Evolutionary conservation across 2,888 invertebrate genomes (phyloP).

Genomic region (Limnephilus rhombicus): DNA sequence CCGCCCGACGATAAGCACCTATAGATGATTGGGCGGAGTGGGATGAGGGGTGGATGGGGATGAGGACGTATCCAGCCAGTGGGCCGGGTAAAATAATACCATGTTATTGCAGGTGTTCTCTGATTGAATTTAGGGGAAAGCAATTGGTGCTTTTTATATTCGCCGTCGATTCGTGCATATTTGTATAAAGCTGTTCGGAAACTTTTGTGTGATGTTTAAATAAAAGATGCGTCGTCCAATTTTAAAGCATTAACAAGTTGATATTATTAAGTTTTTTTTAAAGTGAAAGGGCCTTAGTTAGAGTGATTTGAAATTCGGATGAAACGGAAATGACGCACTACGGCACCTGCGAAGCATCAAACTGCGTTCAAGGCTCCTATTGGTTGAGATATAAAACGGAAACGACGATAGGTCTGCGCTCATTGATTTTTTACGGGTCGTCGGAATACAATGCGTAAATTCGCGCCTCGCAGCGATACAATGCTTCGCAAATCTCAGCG

Average conservation of each 20-base stretch:
- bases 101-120: slow-evolving; percentile 1
- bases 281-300: too few species aligned
- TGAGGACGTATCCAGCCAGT: not conserved
- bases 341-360: too few species aligned
- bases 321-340: too few species aligned
- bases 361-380: too few species aligned
- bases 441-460: too few species aligned
- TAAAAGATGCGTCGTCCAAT: not conserved
- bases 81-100: slow-evolving; percentile 22
- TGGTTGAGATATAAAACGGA: too few species aligned
- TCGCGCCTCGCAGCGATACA: too few species aligned
- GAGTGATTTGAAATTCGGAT: too few species aligned
- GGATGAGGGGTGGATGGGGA: not conserved
- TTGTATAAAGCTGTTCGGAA: not conserved
- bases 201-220: not conserved
- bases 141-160: not conserved
- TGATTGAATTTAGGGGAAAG: not conserved
- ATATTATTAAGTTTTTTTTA: too few species aligned
- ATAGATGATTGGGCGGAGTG: not conserved
- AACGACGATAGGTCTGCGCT: too few species aligned
- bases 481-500: too few species aligned
- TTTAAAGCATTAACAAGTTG: not conserved
- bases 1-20: slow-evolving; percentile 36
- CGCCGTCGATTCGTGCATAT: not conserved
- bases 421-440: too few species aligned